These are phyloP conservation scores for Apeltes quadracus DNA, from an alignment of 2,113 vertebrate species.

Conservation along the genomic window DNA sequence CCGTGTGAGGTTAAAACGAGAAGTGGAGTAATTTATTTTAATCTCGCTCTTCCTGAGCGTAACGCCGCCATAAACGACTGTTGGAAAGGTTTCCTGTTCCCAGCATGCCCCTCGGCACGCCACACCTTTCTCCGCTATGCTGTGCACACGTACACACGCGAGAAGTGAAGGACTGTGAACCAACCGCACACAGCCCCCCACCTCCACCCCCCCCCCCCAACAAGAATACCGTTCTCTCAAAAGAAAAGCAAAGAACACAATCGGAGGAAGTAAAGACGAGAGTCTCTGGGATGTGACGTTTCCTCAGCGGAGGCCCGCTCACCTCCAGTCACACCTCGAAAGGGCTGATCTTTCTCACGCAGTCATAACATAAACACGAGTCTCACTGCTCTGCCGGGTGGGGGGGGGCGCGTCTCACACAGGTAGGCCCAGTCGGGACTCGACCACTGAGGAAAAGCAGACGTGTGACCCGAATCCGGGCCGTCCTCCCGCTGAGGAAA, in stretches of 20 bases:
- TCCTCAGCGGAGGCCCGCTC: slow-evolving; percentile 33
- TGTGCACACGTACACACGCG: background rate
- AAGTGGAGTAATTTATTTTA: slow-evolving; percentile 19
- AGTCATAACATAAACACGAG: slow-evolving; percentile 57
- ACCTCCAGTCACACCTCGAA: slow-evolving; percentile 51
- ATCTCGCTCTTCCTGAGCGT: background rate
- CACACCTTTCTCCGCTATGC: background rate
- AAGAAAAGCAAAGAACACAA: background rate
- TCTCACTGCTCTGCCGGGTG: slow-evolving; percentile 31
- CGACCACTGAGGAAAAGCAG: slow-evolving; percentile 30
- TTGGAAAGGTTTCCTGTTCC: slow-evolving; percentile 47
- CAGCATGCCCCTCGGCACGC: background rate
- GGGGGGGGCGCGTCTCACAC: slow-evolving; percentile 35
- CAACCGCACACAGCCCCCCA: background rate
- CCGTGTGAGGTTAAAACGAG: slow-evolving; percentile 15
- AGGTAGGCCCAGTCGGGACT: background rate
- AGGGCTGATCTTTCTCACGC: slow-evolving; percentile 51
- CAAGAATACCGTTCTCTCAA: slow-evolving; percentile 11
- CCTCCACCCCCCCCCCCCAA: too few species aligned
- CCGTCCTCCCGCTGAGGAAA: slow-evolving; percentile 17
- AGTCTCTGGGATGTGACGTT: slow-evolving; percentile 41
- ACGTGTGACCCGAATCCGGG: slow-evolving; percentile 38
- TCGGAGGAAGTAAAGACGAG: background rate
- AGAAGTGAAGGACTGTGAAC: background rate
- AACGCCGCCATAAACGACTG: slow-evolving; percentile 14